A percentile compares a stretch with the other conserved stretches of the same genome.
phyloP scores from a whole-genome alignment of 2,888 invertebrate genomes.

The Drosophila cyrtoloma region DNA sequence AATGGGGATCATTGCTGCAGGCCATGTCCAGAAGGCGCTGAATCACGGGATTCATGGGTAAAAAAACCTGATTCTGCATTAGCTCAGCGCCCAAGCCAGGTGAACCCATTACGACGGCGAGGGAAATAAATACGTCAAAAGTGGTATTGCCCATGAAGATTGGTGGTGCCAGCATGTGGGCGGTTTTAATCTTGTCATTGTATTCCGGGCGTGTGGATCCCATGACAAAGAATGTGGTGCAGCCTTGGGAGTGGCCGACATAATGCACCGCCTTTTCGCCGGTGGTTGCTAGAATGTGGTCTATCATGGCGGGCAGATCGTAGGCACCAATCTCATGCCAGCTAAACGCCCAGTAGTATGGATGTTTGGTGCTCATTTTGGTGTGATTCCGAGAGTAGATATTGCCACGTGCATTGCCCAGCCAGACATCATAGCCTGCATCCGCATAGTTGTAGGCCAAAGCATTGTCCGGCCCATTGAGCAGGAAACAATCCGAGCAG shows the following conservation, averaged over 20 bases:
- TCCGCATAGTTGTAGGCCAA: conserved; percentile 86
- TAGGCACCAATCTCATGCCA: conserved; percentile 86
- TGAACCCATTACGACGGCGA: conserved; percentile 82
- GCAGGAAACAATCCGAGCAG: conserved; percentile 90
- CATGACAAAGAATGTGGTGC: conserved; percentile 86
- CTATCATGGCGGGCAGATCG: conserved; percentile 89
- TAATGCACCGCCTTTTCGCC: conserved; percentile 86
- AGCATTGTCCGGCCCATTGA: conserved; percentile 88
- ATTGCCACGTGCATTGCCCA: conserved; percentile 89
- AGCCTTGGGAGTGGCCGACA: conserved; percentile 88
- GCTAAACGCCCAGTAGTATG: conserved; percentile 85
- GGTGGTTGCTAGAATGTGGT: conserved; percentile 86
- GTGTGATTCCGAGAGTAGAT: conserved; percentile 87
- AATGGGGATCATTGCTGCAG: conserved; percentile 68
- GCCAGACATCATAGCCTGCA: conserved; percentile 87
- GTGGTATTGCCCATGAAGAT: conserved; percentile 87
- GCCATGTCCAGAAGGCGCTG: conserved; percentile 69
- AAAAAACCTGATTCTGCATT: conserved; percentile 86
- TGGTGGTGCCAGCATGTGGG: conserved; percentile 88
- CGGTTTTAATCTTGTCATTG: conserved; percentile 85
- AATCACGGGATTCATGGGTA: conserved; percentile 72
- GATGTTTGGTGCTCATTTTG: conserved; percentile 70
- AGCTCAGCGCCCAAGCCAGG: conserved; percentile 64
- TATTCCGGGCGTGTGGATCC: conserved; percentile 85
- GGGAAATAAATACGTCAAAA: conserved; percentile 84